Percentiles rank a stretch among this genome's conserved stretches.
phyloP scores from a whole-genome alignment of 2,797 vertebrate genomes.

The Tachyglossus aculeatus region DNA sequence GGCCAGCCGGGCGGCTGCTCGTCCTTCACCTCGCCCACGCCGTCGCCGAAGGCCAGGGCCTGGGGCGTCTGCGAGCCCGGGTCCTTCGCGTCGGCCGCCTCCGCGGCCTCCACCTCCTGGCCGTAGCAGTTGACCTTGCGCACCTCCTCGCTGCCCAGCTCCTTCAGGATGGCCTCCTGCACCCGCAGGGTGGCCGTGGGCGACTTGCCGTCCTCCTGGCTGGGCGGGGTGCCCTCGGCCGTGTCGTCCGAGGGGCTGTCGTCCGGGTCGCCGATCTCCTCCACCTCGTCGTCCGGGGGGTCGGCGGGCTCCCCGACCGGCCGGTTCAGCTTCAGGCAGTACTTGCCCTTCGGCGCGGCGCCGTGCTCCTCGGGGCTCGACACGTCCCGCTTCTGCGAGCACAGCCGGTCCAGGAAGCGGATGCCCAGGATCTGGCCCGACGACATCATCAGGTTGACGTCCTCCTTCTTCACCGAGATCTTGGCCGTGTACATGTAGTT shows the following conservation, averaged over 20 bases:
- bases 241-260: constrained; percentile 88
- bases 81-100: constrained; percentile 84
- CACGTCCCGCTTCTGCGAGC: constrained; percentile 92
- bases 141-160: constrained; percentile 93
- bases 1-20: constrained; percentile 92
- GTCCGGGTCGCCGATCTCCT: constrained; percentile 90
- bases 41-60: constrained; percentile 86
- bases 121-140: constrained; percentile 95
- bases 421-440: constrained; percentile 94
- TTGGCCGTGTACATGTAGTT: constrained; percentile 97
- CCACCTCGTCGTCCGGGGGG: constrained; percentile 86
- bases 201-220: constrained; percentile 85
- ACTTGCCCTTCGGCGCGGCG: constrained; percentile 85
- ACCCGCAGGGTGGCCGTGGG: constrained; percentile 85
- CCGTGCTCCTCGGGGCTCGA: constrained; percentile 88
- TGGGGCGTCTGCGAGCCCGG: constrained; percentile 88
- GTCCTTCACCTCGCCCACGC: constrained; percentile 90
- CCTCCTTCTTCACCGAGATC: constrained; percentile 93
- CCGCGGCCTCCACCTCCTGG: constrained; percentile 92
- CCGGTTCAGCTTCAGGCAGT: constrained; percentile 91
- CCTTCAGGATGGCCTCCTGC: constrained; percentile 93
- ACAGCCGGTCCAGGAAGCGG: constrained; percentile 93
- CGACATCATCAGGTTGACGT: constrained; percentile 97
- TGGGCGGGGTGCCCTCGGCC: constrained; percentile 85
- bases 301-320: constrained; percentile 87